phyloP scores from a whole-genome alignment of 2,797 vertebrate species.

The Atherinosoma microstoma region DNA sequence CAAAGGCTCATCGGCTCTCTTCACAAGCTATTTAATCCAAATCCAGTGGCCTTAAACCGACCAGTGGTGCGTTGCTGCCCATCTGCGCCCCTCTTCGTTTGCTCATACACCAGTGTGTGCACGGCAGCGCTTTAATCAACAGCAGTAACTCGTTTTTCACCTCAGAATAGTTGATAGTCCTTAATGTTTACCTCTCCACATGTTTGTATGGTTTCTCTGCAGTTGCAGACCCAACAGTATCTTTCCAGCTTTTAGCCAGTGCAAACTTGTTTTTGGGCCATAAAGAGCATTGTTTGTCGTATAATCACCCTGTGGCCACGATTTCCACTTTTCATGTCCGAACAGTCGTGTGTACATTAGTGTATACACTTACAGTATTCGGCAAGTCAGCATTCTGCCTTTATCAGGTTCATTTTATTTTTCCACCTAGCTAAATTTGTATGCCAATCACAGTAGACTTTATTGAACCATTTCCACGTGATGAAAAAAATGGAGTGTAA shows the following conservation, averaged over 20 bases:
- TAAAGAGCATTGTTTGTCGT: not conserved
- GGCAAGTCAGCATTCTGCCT: not conserved
- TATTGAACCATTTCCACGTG: not conserved
- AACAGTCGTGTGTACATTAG: no score
- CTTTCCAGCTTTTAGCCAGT: not conserved
- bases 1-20: slow-evolving; percentile 72
- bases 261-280: not conserved
- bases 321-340: no score
- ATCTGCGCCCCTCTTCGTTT: slow-evolving; percentile 57
- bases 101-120: slow-evolving; percentile 34
- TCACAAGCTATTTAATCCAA: slow-evolving; percentile 81
- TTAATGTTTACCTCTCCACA: not conserved
- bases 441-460: not conserved
- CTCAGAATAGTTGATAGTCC: not conserved
- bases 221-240: not conserved
- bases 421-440: not conserved
- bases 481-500: no score
- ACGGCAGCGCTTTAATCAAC: slow-evolving; percentile 19
- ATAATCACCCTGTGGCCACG: not conserved
- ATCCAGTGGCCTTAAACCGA: slow-evolving; percentile 76
- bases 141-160: not conserved
- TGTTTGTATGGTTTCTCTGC: not conserved
- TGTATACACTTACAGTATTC: not conserved
- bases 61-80: slow-evolving; percentile 43
- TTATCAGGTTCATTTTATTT: not conserved